Base-by-base conservation (phyloP, 2,888 invertebrate genomes). In the Drosophila flavopinicola region DNA sequence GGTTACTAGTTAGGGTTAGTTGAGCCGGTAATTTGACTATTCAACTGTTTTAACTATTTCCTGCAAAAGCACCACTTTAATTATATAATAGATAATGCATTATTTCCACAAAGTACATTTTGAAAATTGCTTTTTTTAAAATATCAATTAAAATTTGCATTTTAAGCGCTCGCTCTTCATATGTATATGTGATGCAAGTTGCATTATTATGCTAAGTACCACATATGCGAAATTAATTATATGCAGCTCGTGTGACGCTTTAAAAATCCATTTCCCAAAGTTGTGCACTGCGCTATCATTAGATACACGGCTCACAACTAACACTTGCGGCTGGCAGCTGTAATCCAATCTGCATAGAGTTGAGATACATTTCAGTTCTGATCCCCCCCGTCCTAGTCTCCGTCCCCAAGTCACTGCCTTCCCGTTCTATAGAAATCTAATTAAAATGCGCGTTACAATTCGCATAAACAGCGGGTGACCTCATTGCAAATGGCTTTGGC, bases 401-500 rank as follows among this genome's bases (percentile, higher is more conserved):
- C 6, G 1, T 2, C 1, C 49, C 13, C 29, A 17, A 6, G 1
- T 1, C 5, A 7, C 2, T 13, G 7, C 37, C 30, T 23, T 30
- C 23, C 13, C 52, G 10, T 48, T 37, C 38, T 24, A 68, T 60
- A 45, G 54, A 58, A 75, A 75, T 69, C 83, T 83, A 78, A 78
- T 78, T 83, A 78, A 76, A 83, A 78, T 78, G 66, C 79, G 79
- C 79, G 71, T 78, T 76, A 71, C 75, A 75, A 75, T 78, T 75
- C 75, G 68, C 78, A 78, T 49, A 54, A 60, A 65, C 49, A 45
- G 57, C 29, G 44, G 37, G n/a, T 59, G 77, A 77, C 78, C 78
- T 54, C 73, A 70, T 69, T 78, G 48, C 57, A 47, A 61, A 58
- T 73, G 73, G 41, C 51, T 76, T 70, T 76, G 60, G 72, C 80